phyloP scores from a whole-genome alignment of 2,797 vertebrate species.

The Lophius americanus region DNA sequence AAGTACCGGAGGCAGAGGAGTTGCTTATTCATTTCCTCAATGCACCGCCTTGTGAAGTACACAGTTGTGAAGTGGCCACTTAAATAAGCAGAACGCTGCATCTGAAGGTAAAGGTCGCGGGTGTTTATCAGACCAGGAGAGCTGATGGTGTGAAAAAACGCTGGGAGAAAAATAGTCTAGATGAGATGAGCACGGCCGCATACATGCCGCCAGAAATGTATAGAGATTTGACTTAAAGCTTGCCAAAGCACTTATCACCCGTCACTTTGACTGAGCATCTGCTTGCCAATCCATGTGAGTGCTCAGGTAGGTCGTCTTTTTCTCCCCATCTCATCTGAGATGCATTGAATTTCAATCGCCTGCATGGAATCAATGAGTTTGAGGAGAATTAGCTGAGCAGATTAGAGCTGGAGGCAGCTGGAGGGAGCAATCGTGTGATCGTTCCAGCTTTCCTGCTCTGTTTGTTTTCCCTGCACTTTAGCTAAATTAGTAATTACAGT shows the following conservation, averaged over 20 bases:
- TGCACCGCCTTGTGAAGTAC: constrained; percentile 25
- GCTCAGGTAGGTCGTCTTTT: constrained; percentile 63
- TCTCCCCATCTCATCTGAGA: constrained; percentile 66
- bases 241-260: constrained; percentile 74
- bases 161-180: constrained; percentile 28
- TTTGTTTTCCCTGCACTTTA: constrained; percentile 82
- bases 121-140: constrained; percentile 47
- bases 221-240: constrained; percentile 72
- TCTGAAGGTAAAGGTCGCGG: constrained; percentile 67
- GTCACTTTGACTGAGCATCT: constrained; percentile 72
- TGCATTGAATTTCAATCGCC: constrained; percentile 82
- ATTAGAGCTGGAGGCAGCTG: constrained; percentile 77
- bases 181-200: constrained; percentile 44
- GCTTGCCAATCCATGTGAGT: constrained; percentile 76
- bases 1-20: constrained; percentile 24
- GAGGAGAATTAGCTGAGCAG: constrained; percentile 81
- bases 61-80: constrained; percentile 48
- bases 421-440: constrained; percentile 63
- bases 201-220: constrained; percentile 55
- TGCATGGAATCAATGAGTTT: constrained; percentile 77
- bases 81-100: constrained; percentile 59
- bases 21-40: constrained; percentile 40
- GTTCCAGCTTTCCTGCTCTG: constrained; percentile 67
- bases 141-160: constrained; percentile 34
- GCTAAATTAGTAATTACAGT: constrained; percentile 85